A percentile compares a stretch with the other conserved stretches of the same genome.
Evolutionary conservation across 2,888 invertebrate species (phyloP).

Genomic region (Leptopilina drosophilae): DNA sequence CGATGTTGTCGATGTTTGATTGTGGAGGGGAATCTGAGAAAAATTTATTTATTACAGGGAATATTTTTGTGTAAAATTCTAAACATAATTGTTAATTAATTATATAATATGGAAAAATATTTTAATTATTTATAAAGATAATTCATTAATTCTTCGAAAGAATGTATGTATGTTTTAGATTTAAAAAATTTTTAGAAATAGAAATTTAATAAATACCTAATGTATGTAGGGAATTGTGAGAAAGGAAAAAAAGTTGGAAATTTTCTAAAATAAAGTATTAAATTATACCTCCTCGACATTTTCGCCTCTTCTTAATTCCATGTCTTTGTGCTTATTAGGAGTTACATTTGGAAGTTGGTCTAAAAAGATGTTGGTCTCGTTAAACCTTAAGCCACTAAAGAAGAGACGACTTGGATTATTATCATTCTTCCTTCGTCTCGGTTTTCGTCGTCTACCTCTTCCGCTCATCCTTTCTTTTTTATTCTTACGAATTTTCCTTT

Average conservation of each 20-base stretch:
- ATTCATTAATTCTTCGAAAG: too few species aligned
- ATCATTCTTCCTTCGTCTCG: constrained; percentile 32
- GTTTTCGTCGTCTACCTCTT: constrained; percentile 41
- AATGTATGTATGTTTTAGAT: too few species aligned
- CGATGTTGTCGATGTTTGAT: constrained; percentile 21
- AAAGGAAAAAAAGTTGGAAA: background rate
- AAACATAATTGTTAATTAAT: too few species aligned
- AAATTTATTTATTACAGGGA: background rate
- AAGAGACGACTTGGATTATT: constrained; percentile 29
- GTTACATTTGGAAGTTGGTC: background rate
- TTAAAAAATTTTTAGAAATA: too few species aligned
- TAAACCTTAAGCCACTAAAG: constrained; percentile 23
- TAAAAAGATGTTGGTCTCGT: constrained; percentile 21
- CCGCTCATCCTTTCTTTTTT: constrained; percentile 42
- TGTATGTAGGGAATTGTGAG: too few species aligned
- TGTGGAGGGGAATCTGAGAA: background rate
- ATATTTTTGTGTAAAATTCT: too few species aligned
- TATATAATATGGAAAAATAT: too few species aligned
- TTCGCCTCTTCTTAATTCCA: background rate
- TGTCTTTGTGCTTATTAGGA: constrained; percentile 1
- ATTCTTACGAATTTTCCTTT: constrained; percentile 42
- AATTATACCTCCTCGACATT: constrained; percentile 17
- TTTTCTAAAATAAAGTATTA: background rate
- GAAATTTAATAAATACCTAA: too few species aligned
- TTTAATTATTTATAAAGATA: too few species aligned